Base-by-base conservation (phyloP, 2,888 invertebrate species). In the Gandaritis pyraliata region DNA sequence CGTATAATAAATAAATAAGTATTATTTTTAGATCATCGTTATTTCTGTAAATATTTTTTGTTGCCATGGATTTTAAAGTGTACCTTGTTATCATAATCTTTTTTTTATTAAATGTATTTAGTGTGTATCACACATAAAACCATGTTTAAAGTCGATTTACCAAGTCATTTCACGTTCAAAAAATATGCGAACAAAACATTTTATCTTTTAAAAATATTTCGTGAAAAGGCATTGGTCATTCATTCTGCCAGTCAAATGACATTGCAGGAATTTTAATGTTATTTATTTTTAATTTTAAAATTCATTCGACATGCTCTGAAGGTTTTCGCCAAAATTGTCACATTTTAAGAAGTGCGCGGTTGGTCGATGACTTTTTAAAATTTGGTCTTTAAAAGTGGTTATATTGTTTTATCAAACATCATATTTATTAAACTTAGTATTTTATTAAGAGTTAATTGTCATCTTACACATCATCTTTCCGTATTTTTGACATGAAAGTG, bases 171-270 rank as follows among this genome's bases (percentile, higher is more conserved):
- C 45, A 57, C 59, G 58, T 52, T 30, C 51, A 51, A 55, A 52
- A 56, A 46, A 38, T 13, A 56, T 52, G 50, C 18, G 39, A 46
- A 46, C 48, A 56, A 48, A 48, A 43, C 43, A 55, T 60, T 58
- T 62, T 53, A 30, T 60, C 33, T 54, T 58, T 64, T 16, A 53
- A 30, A 41, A 58, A 53, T 55, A 60, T 47, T 38, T 29, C 48
- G 50, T 47, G 13, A 58, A 60, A 64, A 63, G 53, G 52, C 63
- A 50, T 48, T 52, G 52, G 61, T 59, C 64, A 57, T 52, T 64
- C 64, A 56, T 36, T 10, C 65, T 65, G 70, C 54, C 64, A 49
- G 43, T 68, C 65, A 70, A 58, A 68, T 65, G 70, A 62, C 65
- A 62, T 45, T 33, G 53, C 53, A 46, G 57, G 66, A 70, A 66